These are phyloP conservation scores for Copidosoma floridanum DNA, from an alignment of 1,140 invertebrate species.

Conservation along the genomic window DNA sequence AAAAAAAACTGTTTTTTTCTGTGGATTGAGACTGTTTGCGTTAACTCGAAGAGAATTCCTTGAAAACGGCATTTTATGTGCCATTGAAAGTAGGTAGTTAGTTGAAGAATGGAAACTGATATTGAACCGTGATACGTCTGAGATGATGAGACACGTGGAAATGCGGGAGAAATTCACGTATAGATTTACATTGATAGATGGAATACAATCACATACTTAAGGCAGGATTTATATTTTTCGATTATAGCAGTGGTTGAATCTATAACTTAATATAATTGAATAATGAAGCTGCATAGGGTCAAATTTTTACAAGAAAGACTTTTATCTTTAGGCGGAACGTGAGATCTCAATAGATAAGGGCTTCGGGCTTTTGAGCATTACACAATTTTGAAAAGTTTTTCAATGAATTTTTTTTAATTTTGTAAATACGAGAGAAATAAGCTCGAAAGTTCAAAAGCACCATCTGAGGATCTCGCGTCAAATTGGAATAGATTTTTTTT, in stretches of 20 bases:
- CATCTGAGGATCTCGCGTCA: not conserved
- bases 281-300: conserved; percentile 5
- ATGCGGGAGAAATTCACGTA: not conserved
- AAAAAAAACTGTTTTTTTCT: not conserved
- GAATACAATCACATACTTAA: conserved; percentile 8
- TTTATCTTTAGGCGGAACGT: not conserved
- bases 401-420: conserved; percentile 23
- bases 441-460: not conserved
- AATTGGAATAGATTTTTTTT: conserved; percentile 1
- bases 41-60: not conserved
- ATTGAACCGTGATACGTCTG: not conserved
- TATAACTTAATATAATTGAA: conserved; percentile 10
- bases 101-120: not conserved
- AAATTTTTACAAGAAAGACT: conserved; percentile 17
- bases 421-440: conserved; percentile 12
- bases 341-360: not conserved
- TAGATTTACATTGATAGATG: not conserved
- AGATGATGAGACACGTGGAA: not conserved
- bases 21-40: not conserved
- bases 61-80: conserved; percentile 2
- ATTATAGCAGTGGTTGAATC: not conserved
- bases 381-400: conserved; percentile 10
- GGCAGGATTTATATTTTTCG: conserved; percentile 15
- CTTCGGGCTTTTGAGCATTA: not conserved
- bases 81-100: conserved; percentile 15